A percentile compares a stretch with the other conserved stretches of the same genome.
phyloP scores from a whole-genome alignment of 2,888 invertebrate genomes.

The Coelopa pilipes region DNA sequence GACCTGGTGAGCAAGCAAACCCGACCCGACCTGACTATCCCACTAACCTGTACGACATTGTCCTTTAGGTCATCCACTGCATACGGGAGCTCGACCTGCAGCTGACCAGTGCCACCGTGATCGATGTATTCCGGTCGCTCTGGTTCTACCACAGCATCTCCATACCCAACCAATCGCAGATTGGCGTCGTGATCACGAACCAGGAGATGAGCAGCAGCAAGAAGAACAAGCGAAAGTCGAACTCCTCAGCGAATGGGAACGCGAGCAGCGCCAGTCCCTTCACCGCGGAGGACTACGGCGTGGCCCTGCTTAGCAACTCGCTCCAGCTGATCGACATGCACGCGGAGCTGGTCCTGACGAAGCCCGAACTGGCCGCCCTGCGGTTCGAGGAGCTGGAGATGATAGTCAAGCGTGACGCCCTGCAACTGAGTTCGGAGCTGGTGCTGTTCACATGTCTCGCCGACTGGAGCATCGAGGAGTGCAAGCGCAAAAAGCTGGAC shows the following conservation, averaged over 20 bases:
- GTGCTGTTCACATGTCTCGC: conserved; percentile 65
- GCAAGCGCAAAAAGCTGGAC: conserved; percentile 62
- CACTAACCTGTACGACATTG: background rate
- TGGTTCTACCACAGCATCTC: conserved; percentile 66
- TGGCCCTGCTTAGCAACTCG: conserved; percentile 64
- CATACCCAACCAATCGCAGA: conserved; percentile 58
- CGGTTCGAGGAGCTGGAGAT: conserved; percentile 67
- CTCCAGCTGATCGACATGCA: conserved; percentile 67
- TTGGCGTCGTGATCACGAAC: conserved; percentile 55
- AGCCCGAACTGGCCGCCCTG: conserved; percentile 59
- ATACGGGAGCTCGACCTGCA: conserved; percentile 66
- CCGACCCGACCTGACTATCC: no score
- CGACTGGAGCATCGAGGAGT: conserved; percentile 65
- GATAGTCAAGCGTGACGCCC: conserved; percentile 63
- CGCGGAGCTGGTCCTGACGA: conserved; percentile 62
- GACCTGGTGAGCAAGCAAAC: conserved; percentile 58
- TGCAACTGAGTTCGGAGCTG: conserved; percentile 64
- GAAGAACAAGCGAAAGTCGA: conserved; percentile 43
- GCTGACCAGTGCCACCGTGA: conserved; percentile 63
- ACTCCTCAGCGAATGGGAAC: conserved; percentile 34
- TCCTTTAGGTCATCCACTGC: conserved; percentile 60
- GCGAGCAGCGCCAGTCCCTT: conserved; percentile 62
- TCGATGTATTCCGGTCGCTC: conserved; percentile 64
- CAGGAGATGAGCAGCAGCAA: conserved; percentile 49
- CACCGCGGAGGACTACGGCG: conserved; percentile 65